phyloP scores from a whole-genome alignment of 2,888 invertebrate genomes.

The Synergus itoensis region DNA sequence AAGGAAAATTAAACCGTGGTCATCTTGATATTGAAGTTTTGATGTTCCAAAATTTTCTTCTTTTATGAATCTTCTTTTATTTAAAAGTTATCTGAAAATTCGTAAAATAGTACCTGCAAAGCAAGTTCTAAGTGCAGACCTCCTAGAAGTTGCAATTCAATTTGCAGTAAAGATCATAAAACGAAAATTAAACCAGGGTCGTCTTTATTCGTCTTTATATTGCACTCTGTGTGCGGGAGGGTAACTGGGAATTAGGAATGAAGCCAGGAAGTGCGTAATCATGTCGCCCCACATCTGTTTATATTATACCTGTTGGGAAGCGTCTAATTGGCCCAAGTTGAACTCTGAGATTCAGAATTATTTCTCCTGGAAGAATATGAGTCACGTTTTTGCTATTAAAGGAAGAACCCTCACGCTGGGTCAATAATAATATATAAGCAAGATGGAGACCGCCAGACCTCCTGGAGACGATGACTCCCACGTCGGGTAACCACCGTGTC shows the following conservation, averaged over 20 bases:
- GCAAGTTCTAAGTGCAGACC: neutral
- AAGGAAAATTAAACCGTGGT: constrained; percentile 32
- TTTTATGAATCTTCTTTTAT: no score
- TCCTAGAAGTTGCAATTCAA: constrained; percentile 39
- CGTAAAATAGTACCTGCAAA: neutral
- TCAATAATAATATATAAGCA: neutral
- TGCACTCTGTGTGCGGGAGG: neutral
- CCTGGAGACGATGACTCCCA: constrained; percentile 32
- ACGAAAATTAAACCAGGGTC: constrained; percentile 25
- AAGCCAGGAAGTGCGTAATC: neutral
- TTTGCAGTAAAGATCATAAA: constrained; percentile 28
- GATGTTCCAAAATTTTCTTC: no score
- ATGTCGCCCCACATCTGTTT: neutral
- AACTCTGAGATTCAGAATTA: neutral
- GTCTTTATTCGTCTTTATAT: constrained; percentile 1
- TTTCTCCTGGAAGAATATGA: neutral
- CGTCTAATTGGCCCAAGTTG: neutral
- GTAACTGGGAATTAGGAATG: constrained; percentile 12
- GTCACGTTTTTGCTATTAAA: neutral
- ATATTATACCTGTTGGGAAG: neutral
- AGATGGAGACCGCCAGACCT: constrained; percentile 30
- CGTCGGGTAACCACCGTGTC: constrained; percentile 34
- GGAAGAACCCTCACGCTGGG: neutral
- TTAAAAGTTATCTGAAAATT: no score
- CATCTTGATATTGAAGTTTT: neutral